Evolutionary conservation across 2,888 invertebrate species (phyloP), one percentile per base, ranked within the genome.

Genomic region (Drosophila cognata): DNA sequence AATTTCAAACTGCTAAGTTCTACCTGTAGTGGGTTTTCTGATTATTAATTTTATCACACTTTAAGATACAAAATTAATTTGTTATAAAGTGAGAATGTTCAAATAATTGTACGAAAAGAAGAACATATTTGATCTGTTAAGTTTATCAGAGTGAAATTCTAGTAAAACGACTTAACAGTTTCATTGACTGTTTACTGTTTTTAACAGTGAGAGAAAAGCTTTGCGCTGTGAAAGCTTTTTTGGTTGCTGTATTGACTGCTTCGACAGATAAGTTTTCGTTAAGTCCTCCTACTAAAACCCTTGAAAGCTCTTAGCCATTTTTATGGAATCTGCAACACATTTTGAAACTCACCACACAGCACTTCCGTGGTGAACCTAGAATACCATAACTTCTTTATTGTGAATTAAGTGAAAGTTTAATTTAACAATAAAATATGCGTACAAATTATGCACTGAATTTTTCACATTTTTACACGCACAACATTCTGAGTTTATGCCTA

Each of bases 181-280:
- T 16, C 4, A 31, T 6, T 3, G 5, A 10, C 25, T 31, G 35
- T 31, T 13, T 25, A 16, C 46, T 16, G 13, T 2, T 21, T n/a
- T n/a, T 6, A 46, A 29, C 21, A 48, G n/a, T 0, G 2, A 0
- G 1, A 5, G 2, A 16, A 36, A 35, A 75, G 73, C 64, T 64
- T 52, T 29, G 0, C 3, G 6, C 1, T 2, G 7, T 0, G 8
- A 41, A 58, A 55, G 55, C 59, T 63, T 38, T 28, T 2, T 4
- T 28, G 80, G 69, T 75, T 62, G 36, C 3, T 28, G 41, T 6
- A 0, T 58, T 29, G 4, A 29, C 76, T 76, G 5, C 13, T 13
- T 2, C 8, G 4, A 35, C 50, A 25, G 29, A 28, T 6, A 3
- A 0, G 18, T 11, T 18, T 28, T 38, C 7, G 11, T 28, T 13